Evolutionary conservation across 2,113 vertebrate species (phyloP).

Genomic region (Notothenia rossii): DNA sequence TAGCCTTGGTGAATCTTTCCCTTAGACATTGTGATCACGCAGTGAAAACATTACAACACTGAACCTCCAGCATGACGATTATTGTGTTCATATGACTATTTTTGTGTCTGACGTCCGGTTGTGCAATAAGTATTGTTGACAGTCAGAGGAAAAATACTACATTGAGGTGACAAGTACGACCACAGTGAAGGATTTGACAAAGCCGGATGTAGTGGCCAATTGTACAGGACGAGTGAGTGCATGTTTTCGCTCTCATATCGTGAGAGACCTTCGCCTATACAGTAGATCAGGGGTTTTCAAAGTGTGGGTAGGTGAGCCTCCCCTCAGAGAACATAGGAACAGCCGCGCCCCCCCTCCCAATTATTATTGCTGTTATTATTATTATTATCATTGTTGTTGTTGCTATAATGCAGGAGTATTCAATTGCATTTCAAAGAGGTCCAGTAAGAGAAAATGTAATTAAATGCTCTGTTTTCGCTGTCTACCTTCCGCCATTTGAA

Average conservation of each 20-base stretch:
- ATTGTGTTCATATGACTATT: constrained; percentile 9
- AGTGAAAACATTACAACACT: constrained; percentile 1
- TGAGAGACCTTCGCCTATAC: not conserved
- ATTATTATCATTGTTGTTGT: too few relatives aligned
- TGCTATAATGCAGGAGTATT: too few relatives aligned
- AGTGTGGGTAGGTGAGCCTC: too few relatives aligned
- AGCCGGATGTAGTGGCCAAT: not conserved
- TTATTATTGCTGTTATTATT: too few relatives aligned
- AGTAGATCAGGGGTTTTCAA: too few relatives aligned
- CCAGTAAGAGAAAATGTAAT: too few relatives aligned
- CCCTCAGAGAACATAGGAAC: too few relatives aligned
- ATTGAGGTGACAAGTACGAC: not conserved
- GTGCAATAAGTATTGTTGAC: not conserved
- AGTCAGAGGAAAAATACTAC: constrained; percentile 12
- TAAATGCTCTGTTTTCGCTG: too few relatives aligned
- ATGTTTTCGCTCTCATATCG: not conserved
- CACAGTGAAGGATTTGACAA: not conserved
- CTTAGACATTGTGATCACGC: not conserved
- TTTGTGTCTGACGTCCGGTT: not conserved
- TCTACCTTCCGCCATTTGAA: too few relatives aligned
- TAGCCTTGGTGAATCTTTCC: not conserved
- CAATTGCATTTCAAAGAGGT: too few relatives aligned
- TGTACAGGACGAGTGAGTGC: not conserved
- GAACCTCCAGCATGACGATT: constrained; percentile 3
- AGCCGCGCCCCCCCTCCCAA: too few relatives aligned